Evolutionary conservation across 2,888 invertebrate species (phyloP).

Genomic region (Cryptops parisi): DNA sequence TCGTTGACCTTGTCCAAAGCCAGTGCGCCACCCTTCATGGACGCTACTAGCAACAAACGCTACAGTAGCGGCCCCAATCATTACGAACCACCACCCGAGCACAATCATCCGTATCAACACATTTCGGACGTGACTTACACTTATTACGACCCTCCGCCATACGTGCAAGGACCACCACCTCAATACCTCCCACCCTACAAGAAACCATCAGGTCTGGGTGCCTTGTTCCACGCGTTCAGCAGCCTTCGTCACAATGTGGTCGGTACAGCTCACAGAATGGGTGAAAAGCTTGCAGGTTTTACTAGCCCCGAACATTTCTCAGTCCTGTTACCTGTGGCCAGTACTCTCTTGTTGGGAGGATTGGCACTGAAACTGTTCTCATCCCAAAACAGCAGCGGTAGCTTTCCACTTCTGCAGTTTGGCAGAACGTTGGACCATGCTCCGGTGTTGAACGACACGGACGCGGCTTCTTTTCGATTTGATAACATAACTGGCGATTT

Average conservation of each 20-base stretch:
- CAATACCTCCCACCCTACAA: background rate
- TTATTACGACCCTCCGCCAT: conserved; percentile 1
- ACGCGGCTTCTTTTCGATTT: background rate
- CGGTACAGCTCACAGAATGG: conserved; percentile 8
- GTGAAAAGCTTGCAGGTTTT: conserved; percentile 8
- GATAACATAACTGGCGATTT: background rate
- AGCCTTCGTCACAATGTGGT: conserved; percentile 3
- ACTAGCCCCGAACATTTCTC: background rate
- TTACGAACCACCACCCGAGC: background rate
- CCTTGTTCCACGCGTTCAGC: background rate
- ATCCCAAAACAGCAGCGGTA: background rate
- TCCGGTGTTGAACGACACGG: background rate
- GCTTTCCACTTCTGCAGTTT: background rate
- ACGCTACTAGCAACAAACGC: conserved; percentile 7
- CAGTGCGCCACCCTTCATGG: background rate
- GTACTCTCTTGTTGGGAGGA: conserved; percentile 7
- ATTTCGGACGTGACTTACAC: conserved; percentile 3
- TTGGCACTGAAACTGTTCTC: conserved; percentile 3
- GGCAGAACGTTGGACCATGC: background rate
- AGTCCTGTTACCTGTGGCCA: conserved; percentile 1
- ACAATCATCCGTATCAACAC: conserved; percentile 1
- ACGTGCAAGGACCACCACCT: background rate
- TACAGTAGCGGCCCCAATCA: conserved; percentile 1
- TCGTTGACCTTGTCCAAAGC: background rate
- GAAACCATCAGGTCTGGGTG: background rate